Base-by-base conservation (phyloP, 2,888 invertebrate species). In the Dione vanillae region DNA sequence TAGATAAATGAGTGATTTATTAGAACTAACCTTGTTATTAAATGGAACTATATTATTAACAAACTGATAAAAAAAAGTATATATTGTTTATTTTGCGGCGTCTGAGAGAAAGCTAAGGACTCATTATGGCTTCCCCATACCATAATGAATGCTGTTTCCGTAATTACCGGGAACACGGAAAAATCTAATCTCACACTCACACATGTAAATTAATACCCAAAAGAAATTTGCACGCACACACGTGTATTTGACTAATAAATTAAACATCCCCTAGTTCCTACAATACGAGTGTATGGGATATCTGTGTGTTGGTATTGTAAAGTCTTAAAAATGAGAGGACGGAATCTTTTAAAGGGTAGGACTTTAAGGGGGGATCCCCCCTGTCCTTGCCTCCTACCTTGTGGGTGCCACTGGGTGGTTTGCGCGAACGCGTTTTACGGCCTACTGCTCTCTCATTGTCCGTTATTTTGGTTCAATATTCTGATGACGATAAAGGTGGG, bases 311-410 rank as follows among this genome's bases (percentile, higher is more conserved):
- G 83, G 91, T 90, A 92, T 91, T 92, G 91, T 91, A 90, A 91
- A 92, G 91, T 92, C 93, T 93, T 92, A 93, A 93, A 93, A 92
- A 93, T 92, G 90, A 91, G 90, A 91, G 90, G 90, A 90, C 91
- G 89, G 85, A 92, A 92, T 92, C 92, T 92, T 92, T 92, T 88
- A 92, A 91, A 92, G 93, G 93, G 92, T 92, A 92, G 89, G 91
- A 88, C 90, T 92, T 90, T 89, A 90, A 88, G 84, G 88, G 90
- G 85, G 86, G 78, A 19, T 78, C 80, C 84, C n/a, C 87, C 85
- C 79, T 81, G 82, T 81, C 82, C 83, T 56, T 37, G 74, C 75
- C 9, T 1, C 19, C 19, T 19, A 12, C 9, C 49, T n/a, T n/a
- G n/a, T n/a, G n/a, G n/a, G n/a, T n/a, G n/a, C 83, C 79, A 75